These are phyloP conservation scores for Rhodeus uyekii DNA, from an alignment of 2,797 vertebrate species.

Conservation along the genomic window DNA sequence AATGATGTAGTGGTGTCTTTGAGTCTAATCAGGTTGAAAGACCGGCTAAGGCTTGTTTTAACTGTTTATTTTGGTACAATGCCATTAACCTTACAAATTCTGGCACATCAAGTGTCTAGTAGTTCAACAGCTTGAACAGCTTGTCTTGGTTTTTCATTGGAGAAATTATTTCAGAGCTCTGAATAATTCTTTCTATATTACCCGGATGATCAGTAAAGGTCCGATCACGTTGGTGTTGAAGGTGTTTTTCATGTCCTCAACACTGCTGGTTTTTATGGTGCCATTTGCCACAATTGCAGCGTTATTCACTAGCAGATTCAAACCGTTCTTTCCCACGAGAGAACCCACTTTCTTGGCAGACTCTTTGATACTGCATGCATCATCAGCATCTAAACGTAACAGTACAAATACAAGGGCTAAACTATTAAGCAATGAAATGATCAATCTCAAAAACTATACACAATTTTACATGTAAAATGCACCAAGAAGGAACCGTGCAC, in stretches of 20 bases:
- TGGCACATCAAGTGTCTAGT: background rate
- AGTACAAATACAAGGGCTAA: background rate
- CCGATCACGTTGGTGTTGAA: slow-evolving; percentile 52
- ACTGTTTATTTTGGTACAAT: background rate
- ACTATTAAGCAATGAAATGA: background rate
- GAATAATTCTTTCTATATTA: slow-evolving; percentile 3
- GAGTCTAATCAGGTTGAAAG: background rate
- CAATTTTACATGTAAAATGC: background rate
- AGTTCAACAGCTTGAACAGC: too few relatives aligned
- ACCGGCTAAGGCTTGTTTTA: background rate
- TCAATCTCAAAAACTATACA: background rate
- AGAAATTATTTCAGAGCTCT: background rate
- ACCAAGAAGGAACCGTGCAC: background rate
- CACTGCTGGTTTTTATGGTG: slow-evolving; percentile 42
- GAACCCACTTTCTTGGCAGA: slow-evolving; percentile 51
- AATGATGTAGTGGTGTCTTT: background rate
- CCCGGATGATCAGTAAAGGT: slow-evolving; percentile 61
- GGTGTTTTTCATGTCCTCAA: slow-evolving; percentile 58
- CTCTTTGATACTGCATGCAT: slow-evolving; percentile 23
- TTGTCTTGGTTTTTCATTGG: too few relatives aligned
- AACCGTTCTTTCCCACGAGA: slow-evolving; percentile 54
- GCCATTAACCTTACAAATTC: background rate
- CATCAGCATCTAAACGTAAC: background rate
- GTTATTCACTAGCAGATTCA: slow-evolving; percentile 72
- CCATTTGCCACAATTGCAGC: slow-evolving; percentile 48